phyloP scores from a whole-genome alignment of 2,113 vertebrate species.

The Catagonus wagneri region DNA sequence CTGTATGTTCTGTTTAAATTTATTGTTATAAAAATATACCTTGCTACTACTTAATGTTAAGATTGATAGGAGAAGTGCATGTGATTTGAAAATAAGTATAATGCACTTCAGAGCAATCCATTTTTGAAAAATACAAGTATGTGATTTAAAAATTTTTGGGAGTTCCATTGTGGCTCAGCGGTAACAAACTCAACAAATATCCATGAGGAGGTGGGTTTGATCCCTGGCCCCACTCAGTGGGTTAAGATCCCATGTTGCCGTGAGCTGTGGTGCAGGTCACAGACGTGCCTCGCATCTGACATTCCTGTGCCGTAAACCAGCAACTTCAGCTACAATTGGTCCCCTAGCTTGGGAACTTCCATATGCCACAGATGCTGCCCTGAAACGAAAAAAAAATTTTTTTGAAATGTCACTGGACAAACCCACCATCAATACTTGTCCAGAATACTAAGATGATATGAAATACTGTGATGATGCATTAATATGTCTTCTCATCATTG shows the following conservation, averaged over 20 bases:
- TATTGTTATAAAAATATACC: not conserved
- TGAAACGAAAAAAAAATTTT: too few species aligned
- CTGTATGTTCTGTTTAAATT: not conserved
- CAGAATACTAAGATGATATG: not conserved
- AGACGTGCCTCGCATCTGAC: too few species aligned
- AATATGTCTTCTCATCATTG: not conserved
- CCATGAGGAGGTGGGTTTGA: too few species aligned
- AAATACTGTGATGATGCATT: not conserved
- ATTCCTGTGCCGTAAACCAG: too few species aligned
- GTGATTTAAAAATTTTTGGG: not conserved
- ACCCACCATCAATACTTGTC: not conserved
- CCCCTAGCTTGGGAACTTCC: too few species aligned
- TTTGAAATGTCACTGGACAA: not conserved
- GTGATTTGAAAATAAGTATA: not conserved
- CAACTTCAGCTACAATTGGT: too few species aligned
- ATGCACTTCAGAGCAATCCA: not conserved
- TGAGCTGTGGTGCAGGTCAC: too few species aligned
- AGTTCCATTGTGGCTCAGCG: too few species aligned
- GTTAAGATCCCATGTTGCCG: too few species aligned
- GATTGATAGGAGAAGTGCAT: not conserved
- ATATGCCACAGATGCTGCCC: too few species aligned
- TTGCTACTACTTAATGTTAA: conserved; percentile 21
- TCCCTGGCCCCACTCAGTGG: too few species aligned
- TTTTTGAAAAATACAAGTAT: not conserved
- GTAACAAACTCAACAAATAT: too few species aligned